These are phyloP conservation scores for Camponotus vicinus DNA, from an alignment of 1,140 invertebrate genomes.

Conservation along the genomic window DNA sequence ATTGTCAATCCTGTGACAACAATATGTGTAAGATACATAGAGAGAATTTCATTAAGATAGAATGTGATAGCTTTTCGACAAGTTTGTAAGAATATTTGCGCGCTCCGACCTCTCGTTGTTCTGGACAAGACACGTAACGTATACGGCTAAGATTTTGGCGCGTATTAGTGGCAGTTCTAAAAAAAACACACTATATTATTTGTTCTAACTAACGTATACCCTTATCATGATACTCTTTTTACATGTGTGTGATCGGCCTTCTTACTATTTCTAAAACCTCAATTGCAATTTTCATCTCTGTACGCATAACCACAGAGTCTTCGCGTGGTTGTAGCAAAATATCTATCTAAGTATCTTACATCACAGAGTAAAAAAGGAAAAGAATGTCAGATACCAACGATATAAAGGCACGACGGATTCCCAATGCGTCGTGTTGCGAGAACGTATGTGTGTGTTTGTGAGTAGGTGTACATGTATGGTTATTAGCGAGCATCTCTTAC, in stretches of 20 bases:
- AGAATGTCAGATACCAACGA: conserved; percentile 78
- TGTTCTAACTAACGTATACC: not conserved
- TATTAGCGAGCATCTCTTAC: not conserved
- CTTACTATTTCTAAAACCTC: not conserved
- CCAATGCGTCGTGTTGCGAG: conserved; percentile 58
- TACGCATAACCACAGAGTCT: not conserved
- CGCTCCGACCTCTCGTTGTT: conserved; percentile 10
- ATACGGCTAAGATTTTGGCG: conserved; percentile 46
- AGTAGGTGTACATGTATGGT: not conserved
- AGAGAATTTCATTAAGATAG: conserved; percentile 68
- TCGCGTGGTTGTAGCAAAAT: conserved; percentile 71
- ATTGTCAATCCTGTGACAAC: conserved; percentile 73
- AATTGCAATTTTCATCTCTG: conserved; percentile 7
- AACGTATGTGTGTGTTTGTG: not conserved
- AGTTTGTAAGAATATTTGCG: conserved; percentile 16
- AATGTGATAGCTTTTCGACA: conserved; percentile 8
- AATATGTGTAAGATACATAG: conserved; percentile 78
- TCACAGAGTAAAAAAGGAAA: conserved; percentile 76
- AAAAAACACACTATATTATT: conserved; percentile 34
- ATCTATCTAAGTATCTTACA: conserved; percentile 81
- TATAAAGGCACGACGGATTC: conserved; percentile 72
- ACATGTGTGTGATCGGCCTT: conserved; percentile 3
- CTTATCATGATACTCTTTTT: not conserved
- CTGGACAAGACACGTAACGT: conserved; percentile 29
- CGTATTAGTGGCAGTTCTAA: conserved; percentile 67